These are phyloP conservation scores for Erebia ligea DNA, from an alignment of 2,888 invertebrate species.

Conservation along the genomic window DNA sequence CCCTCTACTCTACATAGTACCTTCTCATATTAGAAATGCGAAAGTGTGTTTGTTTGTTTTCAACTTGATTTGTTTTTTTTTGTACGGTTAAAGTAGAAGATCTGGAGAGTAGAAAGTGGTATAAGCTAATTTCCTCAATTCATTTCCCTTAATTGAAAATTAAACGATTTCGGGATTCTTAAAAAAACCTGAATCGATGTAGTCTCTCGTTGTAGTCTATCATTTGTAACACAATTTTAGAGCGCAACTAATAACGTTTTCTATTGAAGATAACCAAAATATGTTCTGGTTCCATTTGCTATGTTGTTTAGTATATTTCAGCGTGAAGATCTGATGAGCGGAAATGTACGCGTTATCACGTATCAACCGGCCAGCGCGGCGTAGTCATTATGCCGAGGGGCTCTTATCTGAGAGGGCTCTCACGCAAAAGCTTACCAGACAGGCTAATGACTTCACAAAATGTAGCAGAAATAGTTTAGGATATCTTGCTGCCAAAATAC, in stretches of 20 bases:
- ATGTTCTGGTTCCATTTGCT: background rate
- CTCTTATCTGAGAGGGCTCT: background rate
- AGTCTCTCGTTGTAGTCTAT: no score
- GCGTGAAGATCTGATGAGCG: conserved; percentile 1
- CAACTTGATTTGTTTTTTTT: no score
- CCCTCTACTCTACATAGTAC: no score
- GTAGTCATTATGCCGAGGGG: background rate
- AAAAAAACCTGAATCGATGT: no score
- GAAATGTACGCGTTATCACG: conserved; percentile 1
- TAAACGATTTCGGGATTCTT: no score
- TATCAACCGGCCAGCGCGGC: background rate
- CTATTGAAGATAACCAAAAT: background rate
- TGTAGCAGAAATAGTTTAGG: no score
- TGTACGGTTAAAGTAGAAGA: no score
- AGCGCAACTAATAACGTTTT: background rate
- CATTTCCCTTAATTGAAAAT: no score
- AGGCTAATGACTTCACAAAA: background rate
- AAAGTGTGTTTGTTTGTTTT: no score
- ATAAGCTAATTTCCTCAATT: no score
- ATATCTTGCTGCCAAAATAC: background rate
- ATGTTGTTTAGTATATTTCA: background rate
- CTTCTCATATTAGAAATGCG: no score
- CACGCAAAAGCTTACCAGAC: conserved; percentile 1
- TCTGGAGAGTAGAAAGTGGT: no score
- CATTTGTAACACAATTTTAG: background rate